Percentiles rank a stretch among this genome's conserved stretches.
phyloP scores from a whole-genome alignment of 2,113 vertebrate genomes.

The Silurus meridionalis region DNA sequence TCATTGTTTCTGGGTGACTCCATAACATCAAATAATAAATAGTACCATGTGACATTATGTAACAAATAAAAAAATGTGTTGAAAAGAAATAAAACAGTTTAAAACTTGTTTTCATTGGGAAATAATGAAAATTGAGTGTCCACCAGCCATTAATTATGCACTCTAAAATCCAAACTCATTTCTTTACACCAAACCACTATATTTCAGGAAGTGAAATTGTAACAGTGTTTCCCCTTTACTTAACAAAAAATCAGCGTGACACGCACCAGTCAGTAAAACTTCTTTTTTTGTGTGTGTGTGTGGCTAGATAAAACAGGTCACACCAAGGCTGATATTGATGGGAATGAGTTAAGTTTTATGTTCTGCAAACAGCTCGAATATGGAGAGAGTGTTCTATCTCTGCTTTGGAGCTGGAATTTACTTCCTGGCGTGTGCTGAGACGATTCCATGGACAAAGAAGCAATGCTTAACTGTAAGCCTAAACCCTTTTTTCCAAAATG shows the following conservation, averaged over 20 bases:
- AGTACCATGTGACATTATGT: not conserved
- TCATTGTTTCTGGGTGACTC: no score
- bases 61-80: not conserved
- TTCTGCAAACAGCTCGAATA: conserved; percentile 3
- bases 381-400: not conserved
- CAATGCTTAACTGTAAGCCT: conserved; percentile 19
- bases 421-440: not conserved
- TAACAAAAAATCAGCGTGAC: not conserved
- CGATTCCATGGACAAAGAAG: conserved; percentile 8
- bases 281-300: not conserved
- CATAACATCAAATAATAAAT: no score
- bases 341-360: conserved; percentile 2
- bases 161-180: not conserved
- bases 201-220: not conserved
- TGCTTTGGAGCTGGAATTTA: not conserved
- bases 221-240: not conserved
- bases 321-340: not conserved
- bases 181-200: not conserved
- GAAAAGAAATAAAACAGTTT: not conserved
- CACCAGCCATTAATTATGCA: not conserved
- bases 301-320: not conserved
- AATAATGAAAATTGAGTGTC: no score
- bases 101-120: no score
- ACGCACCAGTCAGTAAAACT: not conserved
- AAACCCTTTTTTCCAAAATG: not conserved